phyloP scores from a whole-genome alignment of 1,140 invertebrate genomes.

The Trissolcus basalis region DNA sequence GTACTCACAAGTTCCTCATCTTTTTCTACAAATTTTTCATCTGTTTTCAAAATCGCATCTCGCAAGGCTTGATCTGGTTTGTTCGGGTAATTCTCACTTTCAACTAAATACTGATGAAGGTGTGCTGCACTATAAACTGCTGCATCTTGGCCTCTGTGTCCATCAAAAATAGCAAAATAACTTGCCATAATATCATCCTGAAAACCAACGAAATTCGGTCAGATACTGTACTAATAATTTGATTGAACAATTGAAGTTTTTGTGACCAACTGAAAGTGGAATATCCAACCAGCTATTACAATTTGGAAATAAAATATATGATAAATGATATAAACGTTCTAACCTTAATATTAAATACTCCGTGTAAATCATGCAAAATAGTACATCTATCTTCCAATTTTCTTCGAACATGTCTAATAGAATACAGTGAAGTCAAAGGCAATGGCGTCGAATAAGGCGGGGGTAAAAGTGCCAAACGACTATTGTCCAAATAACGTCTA shows the following conservation, averaged over 20 bases:
- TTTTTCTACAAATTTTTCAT: slow-evolving; percentile 87
- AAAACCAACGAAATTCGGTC: slow-evolving; percentile 36
- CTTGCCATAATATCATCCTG: slow-evolving; percentile 80
- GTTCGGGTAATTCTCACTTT: slow-evolving; percentile 82
- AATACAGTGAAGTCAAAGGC: slow-evolving; percentile 78
- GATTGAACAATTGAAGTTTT: background rate
- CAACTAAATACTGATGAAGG: slow-evolving; percentile 89
- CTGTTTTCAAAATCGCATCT: slow-evolving; percentile 90
- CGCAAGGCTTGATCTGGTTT: slow-evolving; percentile 84
- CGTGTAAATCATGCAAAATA: slow-evolving; percentile 83
- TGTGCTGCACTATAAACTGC: slow-evolving; percentile 91
- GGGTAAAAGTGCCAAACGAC: slow-evolving; percentile 77
- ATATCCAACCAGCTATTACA: too few species aligned
- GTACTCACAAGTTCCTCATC: slow-evolving; percentile 62
- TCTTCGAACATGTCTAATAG: slow-evolving; percentile 87
- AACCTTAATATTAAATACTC: slow-evolving; percentile 80
- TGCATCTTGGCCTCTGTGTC: slow-evolving; percentile 94
- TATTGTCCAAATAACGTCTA: slow-evolving; percentile 81
- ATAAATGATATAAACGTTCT: background rate
- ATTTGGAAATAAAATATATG: background rate
- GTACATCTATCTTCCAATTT: slow-evolving; percentile 92
- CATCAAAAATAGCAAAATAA: slow-evolving; percentile 97
- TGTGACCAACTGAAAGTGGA: too few species aligned
- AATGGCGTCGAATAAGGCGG: slow-evolving; percentile 75
- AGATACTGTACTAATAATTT: background rate